Base-by-base conservation (phyloP, 2,797 vertebrate species). In the Anguilla megastoma region DNA sequence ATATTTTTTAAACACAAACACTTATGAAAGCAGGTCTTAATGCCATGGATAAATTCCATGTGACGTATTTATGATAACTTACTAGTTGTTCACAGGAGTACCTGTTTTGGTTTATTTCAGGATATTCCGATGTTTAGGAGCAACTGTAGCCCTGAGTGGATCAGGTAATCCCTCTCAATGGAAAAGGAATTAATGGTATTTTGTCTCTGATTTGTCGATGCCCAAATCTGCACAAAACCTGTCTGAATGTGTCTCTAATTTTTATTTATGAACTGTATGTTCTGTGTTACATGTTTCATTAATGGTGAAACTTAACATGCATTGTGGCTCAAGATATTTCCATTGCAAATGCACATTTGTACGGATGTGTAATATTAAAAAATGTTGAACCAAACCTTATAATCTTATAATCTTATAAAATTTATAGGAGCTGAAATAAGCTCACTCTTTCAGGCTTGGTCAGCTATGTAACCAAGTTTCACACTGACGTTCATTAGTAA, bases 21-120 rank as follows among this genome's bases (percentile, higher is more conserved):
- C 86, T 88, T 79, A 84, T 79, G 84, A 91, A 89, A 95, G 94
- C 94, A 93, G 93, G 94, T 95, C 94, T 95, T 94, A 91, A 91
- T 92, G 92, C 92, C 86, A 91, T 93, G 89, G 91, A 91, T 91
- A 91, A 87, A 89, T 93, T 92, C 91, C 90, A 90, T 91, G 41
- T 45, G 41, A 45, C 41, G 5, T 45, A 45, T 45, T 45, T 45
- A 45, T 45, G 41, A 5, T 45, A 45, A 45, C 41, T 45, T 45
- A 45, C 41, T 4, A 58, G 56, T 14, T 58, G 56, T 58, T 60
- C 21, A 24, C 21, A 60, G 58, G 58, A 60, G 58, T 18, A 60
- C 58, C 16, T 60, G 16, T 60, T 60, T 60, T 4, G 18, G 21
- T 58, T 14, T 14, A 58, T 58, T 60, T 60, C 58, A 5, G 16